Evolutionary conservation across 2,888 invertebrate species (phyloP).

Genomic region (Drosophila kanekoi): DNA sequence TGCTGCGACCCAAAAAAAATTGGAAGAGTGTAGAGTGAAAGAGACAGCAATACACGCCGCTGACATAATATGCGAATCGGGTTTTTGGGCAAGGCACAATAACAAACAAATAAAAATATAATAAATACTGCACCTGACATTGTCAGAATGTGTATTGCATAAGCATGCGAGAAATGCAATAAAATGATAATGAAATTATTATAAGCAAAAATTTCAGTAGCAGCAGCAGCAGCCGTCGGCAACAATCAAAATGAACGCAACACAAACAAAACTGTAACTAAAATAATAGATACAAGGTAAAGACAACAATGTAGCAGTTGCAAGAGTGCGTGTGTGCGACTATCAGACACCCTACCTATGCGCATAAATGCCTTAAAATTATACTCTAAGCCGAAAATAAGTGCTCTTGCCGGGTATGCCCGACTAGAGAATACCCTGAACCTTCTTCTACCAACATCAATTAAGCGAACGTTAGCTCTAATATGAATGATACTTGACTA

Average conservation of each 20-base stretch:
- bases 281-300: slow-evolving; percentile 7
- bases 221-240: slow-evolving; percentile 25
- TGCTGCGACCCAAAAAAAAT: slow-evolving; percentile 35
- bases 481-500: too few species aligned
- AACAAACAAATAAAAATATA: slow-evolving; percentile 34
- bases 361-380: not conserved
- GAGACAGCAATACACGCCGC: slow-evolving; percentile 16
- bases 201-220: slow-evolving; percentile 22
- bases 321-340: not conserved
- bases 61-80: slow-evolving; percentile 68
- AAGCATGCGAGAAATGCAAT: slow-evolving; percentile 51
- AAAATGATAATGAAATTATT: slow-evolving; percentile 50
- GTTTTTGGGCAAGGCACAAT: slow-evolving; percentile 12
- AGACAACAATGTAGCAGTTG: not conserved
- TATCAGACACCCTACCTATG: slow-evolving; percentile 13
- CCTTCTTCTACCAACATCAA: too few species aligned
- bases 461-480: too few species aligned
- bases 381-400: too few species aligned
- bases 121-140: slow-evolving; percentile 76
- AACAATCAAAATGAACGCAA: slow-evolving; percentile 35
- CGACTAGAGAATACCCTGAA: too few species aligned
- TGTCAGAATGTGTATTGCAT: slow-evolving; percentile 67
- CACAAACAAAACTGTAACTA: not conserved
- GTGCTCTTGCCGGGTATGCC: too few species aligned
- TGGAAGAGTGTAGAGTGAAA: slow-evolving; percentile 1